Base-by-base conservation (phyloP, 2,113 vertebrate genomes). In the Stictonetta naevosa region DNA sequence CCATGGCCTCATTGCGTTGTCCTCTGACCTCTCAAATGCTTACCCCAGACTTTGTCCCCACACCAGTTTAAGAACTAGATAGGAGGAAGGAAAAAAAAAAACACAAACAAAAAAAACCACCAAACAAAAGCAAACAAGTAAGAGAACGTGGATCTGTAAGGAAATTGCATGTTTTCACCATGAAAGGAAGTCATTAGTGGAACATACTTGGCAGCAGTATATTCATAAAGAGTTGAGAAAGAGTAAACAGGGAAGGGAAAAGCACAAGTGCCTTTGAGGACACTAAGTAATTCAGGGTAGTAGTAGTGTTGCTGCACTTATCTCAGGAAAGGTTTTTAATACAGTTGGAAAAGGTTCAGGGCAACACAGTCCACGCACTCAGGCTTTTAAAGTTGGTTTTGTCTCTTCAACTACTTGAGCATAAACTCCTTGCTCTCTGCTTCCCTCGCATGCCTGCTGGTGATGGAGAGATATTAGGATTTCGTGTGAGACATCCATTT, bases 401-500 rank as follows among this genome's bases (percentile, higher is more conserved):
- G 9, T 17, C 46, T 46, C 6, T 31, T 62, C 12, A 13, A 3
- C 13, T 62, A 1, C 16, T 31, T 42, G 40, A 6, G 31, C 6
- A 2, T 6, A 0, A 50, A 22, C 10, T 4, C 20, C 8, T 50
- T 6, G 0, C 16, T 55, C 44, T 7, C 31, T 48, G 3, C 5
- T 0, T 33, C 8, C 23, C 18, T 13, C 28, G 14, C 7, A 2
- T 0, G 9, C 4, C 23, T 50, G 7, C 8, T 0, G 3, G 29
- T 18, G 23, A 17, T 0, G 3, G 62, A 26, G 48, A 53, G 58
- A 34, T 12, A 8, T 10, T 0, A 13, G 29, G 25, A 38, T 4
- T 4, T 3, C 0, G 0, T 16, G 38, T 19, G 48, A 73, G 29
- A 40, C 2, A 3, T 3, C 38, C 3, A 1, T 18, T 56, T 44